Percentiles rank a stretch among this genome's conserved stretches.
phyloP scores from a whole-genome alignment of 1,140 invertebrate genomes.

The Saccostrea glomerata region DNA sequence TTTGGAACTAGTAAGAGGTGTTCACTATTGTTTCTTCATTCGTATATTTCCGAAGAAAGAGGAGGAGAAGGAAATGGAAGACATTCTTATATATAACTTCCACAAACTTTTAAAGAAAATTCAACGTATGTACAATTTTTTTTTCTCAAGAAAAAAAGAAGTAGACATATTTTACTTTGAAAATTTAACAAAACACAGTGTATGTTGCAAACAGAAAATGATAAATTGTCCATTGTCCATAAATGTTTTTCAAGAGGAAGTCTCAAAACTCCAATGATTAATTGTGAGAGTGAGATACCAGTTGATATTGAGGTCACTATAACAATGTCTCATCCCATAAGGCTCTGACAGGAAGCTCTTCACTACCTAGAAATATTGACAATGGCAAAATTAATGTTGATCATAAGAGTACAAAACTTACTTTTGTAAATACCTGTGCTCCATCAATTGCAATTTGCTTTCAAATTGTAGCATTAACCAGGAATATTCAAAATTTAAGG shows the following conservation, averaged over 20 bases:
- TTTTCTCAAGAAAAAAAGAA: too few relatives aligned
- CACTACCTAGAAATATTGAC: neutral
- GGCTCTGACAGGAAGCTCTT: neutral
- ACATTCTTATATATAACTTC: neutral
- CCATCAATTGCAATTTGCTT: neutral
- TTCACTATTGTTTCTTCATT: neutral
- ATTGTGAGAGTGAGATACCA: too few relatives aligned
- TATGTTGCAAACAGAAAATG: neutral
- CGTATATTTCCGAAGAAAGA: neutral
- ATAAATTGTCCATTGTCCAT: too few relatives aligned
- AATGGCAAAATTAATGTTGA: too few relatives aligned
- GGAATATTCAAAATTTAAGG: slow-evolving; percentile 19
- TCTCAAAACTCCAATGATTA: too few relatives aligned
- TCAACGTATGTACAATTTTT: too few relatives aligned
- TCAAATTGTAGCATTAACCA: neutral
- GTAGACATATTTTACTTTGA: too few relatives aligned
- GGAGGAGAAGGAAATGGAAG: neutral
- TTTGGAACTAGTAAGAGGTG: too few relatives aligned
- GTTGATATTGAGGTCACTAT: too few relatives aligned
- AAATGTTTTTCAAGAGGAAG: neutral
- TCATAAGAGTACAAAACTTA: slow-evolving; percentile 1
- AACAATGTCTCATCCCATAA: too few relatives aligned
- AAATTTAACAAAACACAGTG: neutral
- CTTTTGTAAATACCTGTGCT: neutral
- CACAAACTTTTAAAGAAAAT: too few relatives aligned